Evolutionary conservation across 2,888 invertebrate genomes (phyloP).

Genomic region (Fabriciana adippe): DNA sequence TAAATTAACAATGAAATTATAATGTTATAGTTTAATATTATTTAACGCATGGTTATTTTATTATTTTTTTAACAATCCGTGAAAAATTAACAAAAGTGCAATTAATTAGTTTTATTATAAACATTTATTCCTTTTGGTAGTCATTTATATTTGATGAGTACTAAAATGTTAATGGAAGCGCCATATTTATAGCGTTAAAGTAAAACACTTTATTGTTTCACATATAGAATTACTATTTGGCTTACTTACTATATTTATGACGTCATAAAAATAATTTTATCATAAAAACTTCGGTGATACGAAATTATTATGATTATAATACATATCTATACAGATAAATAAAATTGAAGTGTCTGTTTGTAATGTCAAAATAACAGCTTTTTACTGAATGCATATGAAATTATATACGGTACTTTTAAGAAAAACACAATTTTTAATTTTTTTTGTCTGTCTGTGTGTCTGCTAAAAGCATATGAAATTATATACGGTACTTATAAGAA

Average conservation of each 20-base stretch:
- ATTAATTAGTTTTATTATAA: not conserved
- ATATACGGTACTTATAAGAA: too few relatives aligned
- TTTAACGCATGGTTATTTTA: too few relatives aligned
- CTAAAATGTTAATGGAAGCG: conserved; percentile 9
- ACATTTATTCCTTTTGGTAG: not conserved
- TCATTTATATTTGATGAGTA: conserved; percentile 11
- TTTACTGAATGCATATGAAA: too few relatives aligned
- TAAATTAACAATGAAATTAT: too few relatives aligned
- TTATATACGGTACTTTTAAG: too few relatives aligned
- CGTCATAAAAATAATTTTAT: not conserved
- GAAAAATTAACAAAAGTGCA: conserved; percentile 4
- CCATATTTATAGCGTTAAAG: conserved; percentile 12
- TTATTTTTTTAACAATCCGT: conserved; percentile 11
- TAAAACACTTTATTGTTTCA: conserved; percentile 1
- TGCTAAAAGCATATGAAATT: too few relatives aligned
- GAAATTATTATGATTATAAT: not conserved
- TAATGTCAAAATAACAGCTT: too few relatives aligned
- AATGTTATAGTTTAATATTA: too few relatives aligned
- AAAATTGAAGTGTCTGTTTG: too few relatives aligned
- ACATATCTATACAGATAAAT: too few relatives aligned
- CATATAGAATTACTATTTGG: not conserved
- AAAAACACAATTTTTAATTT: too few relatives aligned
- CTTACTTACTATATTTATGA: not conserved
- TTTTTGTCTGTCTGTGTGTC: too few relatives aligned
- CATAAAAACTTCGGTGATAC: conserved; percentile 2